Conservation (phyloP, 64 coral and sea anemone species). For the Stylophora pistillata region DNA sequence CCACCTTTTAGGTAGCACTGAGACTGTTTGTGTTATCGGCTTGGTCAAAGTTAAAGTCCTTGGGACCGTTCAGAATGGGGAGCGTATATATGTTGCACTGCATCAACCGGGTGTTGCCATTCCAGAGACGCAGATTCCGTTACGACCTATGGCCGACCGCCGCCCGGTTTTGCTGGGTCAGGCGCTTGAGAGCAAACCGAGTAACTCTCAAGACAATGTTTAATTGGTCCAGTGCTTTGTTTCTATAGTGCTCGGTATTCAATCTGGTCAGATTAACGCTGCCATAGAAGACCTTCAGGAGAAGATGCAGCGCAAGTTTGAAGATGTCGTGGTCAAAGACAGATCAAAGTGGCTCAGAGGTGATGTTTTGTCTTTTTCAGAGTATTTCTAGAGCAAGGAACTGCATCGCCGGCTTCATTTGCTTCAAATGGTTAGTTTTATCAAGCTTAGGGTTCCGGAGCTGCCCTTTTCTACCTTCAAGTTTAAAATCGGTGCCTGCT, state of each 20-base stretch:
- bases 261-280: slow-evolving; percentile 58
- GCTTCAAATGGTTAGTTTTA: no score
- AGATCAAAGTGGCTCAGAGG: slow-evolving; percentile 67
- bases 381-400: neutral
- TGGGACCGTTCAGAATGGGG: slow-evolving; percentile 86
- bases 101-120: slow-evolving; percentile 74
- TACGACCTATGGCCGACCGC: slow-evolving; percentile 25
- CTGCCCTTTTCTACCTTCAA: no score
- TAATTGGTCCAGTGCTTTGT: slow-evolving; percentile 83
- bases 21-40: slow-evolving; percentile 96
- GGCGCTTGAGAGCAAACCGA: slow-evolving; percentile 55
- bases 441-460: no score
- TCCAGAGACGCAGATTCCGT: slow-evolving; percentile 76
- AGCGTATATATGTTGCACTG: slow-evolving; percentile 81
- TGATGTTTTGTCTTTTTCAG: slow-evolving; percentile 32
- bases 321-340: slow-evolving; percentile 55
- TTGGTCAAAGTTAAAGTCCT: slow-evolving; percentile 84
- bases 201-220: slow-evolving; percentile 40
- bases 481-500: no score
- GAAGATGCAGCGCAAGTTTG: slow-evolving; percentile 8
- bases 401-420: no score
- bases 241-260: slow-evolving; percentile 86
- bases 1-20: slow-evolving; percentile 49
- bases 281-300: slow-evolving; percentile 68
- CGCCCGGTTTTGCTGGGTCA: slow-evolving; percentile 73